Base-by-base conservation (phyloP, 2,888 invertebrate genomes). In the Papilio demoleus region DNA sequence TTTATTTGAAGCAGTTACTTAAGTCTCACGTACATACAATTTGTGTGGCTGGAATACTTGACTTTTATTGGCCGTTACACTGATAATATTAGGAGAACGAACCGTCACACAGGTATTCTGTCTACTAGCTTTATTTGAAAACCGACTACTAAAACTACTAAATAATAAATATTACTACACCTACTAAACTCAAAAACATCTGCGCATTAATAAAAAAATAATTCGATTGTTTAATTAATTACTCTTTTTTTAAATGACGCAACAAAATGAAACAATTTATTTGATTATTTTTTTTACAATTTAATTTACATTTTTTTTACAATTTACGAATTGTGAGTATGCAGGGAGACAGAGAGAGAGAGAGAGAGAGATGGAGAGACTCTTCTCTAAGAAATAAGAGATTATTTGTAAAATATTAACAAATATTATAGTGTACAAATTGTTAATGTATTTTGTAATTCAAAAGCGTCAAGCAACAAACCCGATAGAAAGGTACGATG, bases 11-110 rank as follows among this genome's bases (percentile, higher is more conserved):
- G 74, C 73, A 76, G 75, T 78, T 79, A 78, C 76, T 67, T 62
- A 63, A 56, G 76, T 71, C 70, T 73, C 78, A 77, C 77, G 77
- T 78, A 75, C 72, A 68, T 73, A 78, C 76, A 79, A 79, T 80
- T 81, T 80, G 81, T 86, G 80, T 80, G 80, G 81, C 78, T 78
- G 81, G 78, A 80, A 81, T 77, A 82, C 85, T 86, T 81, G 83
- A 82, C 75, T 85, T 86, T 88, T 86, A 88, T 87, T 80, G 84
- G 81, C 82, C 82, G 83, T 86, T 87, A 84, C 79, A 76, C 78
- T 84, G 82, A 85, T 85, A 78, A 77, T 81, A 87, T 86, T 85
- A 58, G 36, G 83, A 82, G 79, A 78, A 80, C 74, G 73, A 75
- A 75, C 76, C 75, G 76, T 74, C 78, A 76, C 78, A 75, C 75